Percentiles rank a stretch among this genome's conserved stretches.
Evolutionary conservation across 2,797 vertebrate genomes (phyloP).

Genomic region (Neostethus bicornis): DNA sequence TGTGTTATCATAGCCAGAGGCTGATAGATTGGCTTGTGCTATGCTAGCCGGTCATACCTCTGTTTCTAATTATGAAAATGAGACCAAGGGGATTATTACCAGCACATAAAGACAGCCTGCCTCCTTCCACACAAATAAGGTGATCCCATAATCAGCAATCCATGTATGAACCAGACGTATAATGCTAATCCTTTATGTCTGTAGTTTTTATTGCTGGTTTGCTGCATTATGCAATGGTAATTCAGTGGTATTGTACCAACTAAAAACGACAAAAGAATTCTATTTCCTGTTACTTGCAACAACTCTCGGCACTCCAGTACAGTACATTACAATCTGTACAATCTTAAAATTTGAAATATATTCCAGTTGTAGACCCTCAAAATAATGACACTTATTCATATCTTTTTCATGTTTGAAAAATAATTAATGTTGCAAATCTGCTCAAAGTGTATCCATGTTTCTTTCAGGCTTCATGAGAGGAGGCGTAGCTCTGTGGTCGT

Average conservation of each 20-base stretch:
- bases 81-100: conserved; percentile 56
- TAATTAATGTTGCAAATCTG: not conserved
- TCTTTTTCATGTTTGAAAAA: not conserved
- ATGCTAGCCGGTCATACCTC: conserved; percentile 46
- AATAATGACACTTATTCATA: not conserved
- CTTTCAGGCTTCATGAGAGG: conserved; percentile 76
- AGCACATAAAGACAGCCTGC: conserved; percentile 32
- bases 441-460: conserved; percentile 9
- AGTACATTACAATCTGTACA: not conserved
- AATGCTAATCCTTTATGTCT: conserved; percentile 43
- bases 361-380: not conserved
- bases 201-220: conserved; percentile 41
- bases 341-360: conserved; percentile 9
- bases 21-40: conserved; percentile 57
- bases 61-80: conserved; percentile 47
- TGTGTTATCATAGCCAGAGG: conserved; percentile 52
- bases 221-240: conserved; percentile 55
- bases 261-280: conserved; percentile 64
- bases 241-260: conserved; percentile 60
- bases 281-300: conserved; percentile 54
- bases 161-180: conserved; percentile 32
- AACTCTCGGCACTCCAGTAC: conserved; percentile 17
- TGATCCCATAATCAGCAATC: conserved; percentile 49
- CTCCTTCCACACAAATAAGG: conserved; percentile 34
- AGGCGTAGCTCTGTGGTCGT: conserved; percentile 88